Base-by-base conservation (phyloP, 2,797 vertebrate genomes). In the Cryptoblepharus egeriae region DNA sequence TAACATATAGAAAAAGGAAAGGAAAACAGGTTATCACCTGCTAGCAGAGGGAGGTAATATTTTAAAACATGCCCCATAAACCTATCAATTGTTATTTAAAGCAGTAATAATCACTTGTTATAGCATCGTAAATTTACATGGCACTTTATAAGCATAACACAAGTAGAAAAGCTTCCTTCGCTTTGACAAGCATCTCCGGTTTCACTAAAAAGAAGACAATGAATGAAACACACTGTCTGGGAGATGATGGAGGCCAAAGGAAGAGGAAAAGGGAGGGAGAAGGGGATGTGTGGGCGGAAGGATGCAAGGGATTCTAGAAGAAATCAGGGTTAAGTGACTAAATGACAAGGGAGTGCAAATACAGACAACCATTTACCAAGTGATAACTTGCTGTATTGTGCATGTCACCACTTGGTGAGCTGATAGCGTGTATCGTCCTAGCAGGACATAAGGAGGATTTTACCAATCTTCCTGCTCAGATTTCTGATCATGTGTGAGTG, bases 31-130 rank as follows among this genome's bases (percentile, higher is more conserved):
- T 88, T 89, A 88, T 82, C 85, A 13, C 83, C 63, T 61, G 39
- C 82, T 84, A 74, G 63, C 64, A 82, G 80, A 69, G 84, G 76
- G 69, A 81, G 90, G 82, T 90, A 77, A 88, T 91, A 90, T 91
- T 91, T 92, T 89, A 86, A 85, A 88, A 67, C 13, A 2, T 4
- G 86, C 26, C 58, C 88, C 90, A 89, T 87, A 80, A 85, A 87
- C 85, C 82, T 73, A 82, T 69, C 85, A 89, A 81, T 84, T 84
- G 90, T 83, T 91, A 88, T 89, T 87, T 90, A 89, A 82, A n/a
- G 61, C 63, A 82, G 69, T 79, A 79, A 85, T 91, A 93, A 92
- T 92, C 88, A 84, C 89, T 87, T 82, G 3, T 80, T 69, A 67
- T 35, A 58, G 90, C 83, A 61, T 69, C 90, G 57, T 89, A 87